Percentiles rank a stretch among this genome's conserved stretches.
These are phyloP conservation scores for Rhincodon typus DNA, from an alignment of 2,797 vertebrate species.

Conservation along the genomic window DNA sequence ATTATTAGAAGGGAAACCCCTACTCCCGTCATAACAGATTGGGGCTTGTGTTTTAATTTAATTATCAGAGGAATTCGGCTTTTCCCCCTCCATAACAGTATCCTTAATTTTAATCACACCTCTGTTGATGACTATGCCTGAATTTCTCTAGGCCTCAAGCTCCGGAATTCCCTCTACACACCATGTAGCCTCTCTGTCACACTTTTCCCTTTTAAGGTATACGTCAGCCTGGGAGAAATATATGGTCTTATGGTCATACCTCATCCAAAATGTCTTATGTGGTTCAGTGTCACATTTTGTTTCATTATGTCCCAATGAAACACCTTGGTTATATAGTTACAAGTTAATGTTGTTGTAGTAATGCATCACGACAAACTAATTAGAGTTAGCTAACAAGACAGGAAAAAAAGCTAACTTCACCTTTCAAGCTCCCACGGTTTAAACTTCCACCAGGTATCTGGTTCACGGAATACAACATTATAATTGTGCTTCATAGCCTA, in stretches of 20 bases:
- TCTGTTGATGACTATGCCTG: not conserved
- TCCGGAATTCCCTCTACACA: not conserved
- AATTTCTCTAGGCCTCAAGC: not conserved
- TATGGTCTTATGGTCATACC: not conserved
- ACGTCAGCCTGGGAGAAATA: too few species aligned
- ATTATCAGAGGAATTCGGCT: too few species aligned
- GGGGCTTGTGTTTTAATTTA: too few species aligned
- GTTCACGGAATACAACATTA: conserved; percentile 85
- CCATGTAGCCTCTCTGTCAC: not conserved
- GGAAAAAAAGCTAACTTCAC: conserved; percentile 56
- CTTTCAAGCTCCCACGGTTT: conserved; percentile 87
- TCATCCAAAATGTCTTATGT: not conserved
- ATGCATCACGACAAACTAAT: not conserved
- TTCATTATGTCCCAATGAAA: not conserved
- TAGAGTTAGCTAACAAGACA: not conserved
- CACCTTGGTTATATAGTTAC: not conserved
- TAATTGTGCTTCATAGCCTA: conserved; percentile 83
- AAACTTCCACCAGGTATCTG: conserved; percentile 93
- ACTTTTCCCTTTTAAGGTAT: not conserved
- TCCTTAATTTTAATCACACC: not conserved
- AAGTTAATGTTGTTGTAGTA: not conserved
- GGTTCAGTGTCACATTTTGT: not conserved
- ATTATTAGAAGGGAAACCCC: too few species aligned
- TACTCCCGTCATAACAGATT: too few species aligned
- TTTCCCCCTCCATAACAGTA: too few species aligned